Evolutionary conservation across 2,797 vertebrate species (phyloP), one percentile per base, ranked within the genome.

Genomic region (Melanotaenia maccullochi): DNA sequence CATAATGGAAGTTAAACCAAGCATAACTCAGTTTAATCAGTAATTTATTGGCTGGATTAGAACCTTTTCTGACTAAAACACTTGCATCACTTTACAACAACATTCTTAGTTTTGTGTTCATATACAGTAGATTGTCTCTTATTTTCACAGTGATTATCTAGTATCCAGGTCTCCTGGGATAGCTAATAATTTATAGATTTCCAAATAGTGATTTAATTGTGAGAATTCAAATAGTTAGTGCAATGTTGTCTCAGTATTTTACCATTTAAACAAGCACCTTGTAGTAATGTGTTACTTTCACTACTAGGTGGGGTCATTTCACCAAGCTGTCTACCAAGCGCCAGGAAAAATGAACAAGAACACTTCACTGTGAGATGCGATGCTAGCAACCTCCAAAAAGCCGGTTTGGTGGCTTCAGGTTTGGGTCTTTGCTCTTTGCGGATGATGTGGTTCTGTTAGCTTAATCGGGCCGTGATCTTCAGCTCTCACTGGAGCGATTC

Each of bases 1-100:
- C 71, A 66, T 85, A 86, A 88, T 87, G 79, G 73, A 75, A 85
- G 75, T 22, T 80, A 86, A 91, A 88, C 75, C 82, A 81, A 89
- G 80, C 77, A 75, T 55, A 83, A 78, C 83, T 84, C 74, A 52
- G 58, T 87, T 88, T 85, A 82, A 61, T 57, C 55, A 36, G 60
- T 36, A 3, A 56, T 85, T 78, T 76, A 79, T 73, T 78, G 66
- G 24, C 60, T 55, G 32, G 11, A 70, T 83, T 82, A 75, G 33
- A 49, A 49, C 44, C 52, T 68, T 73, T 57, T 67, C 62, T 51
- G 24, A 56, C 1, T 49, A 9, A 71, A 79, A 65, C 40, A 69
- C n/a, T 20, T 68, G 14, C 40, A 35, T 4, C 52, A 58, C 71
- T 59, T 57, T 56, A 69, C 56, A 57, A 73, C 20, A 54, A 49